phyloP scores from a whole-genome alignment of 92 coral and sea anemone genomes.

The Metridium senile region DNA sequence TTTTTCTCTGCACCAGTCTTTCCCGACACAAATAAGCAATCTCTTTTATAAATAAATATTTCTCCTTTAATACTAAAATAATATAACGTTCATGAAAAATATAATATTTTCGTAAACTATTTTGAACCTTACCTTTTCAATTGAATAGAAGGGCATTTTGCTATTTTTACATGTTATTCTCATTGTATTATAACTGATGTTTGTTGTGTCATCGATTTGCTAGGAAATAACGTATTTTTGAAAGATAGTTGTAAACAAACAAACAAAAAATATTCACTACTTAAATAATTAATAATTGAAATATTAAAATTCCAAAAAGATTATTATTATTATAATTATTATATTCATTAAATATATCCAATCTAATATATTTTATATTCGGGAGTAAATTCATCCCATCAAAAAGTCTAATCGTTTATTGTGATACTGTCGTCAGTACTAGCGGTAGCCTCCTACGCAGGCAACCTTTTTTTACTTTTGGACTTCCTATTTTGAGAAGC shows the following conservation, averaged over 20 bases:
- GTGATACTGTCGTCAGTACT: too few relatives aligned
- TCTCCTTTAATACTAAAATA: background rate
- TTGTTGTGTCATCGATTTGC: background rate
- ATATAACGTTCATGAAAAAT: background rate
- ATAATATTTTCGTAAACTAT: background rate
- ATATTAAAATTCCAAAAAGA: background rate
- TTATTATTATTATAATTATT: background rate
- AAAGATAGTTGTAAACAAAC: background rate
- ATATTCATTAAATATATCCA: background rate
- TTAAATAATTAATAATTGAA: background rate
- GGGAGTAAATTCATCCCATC: background rate
- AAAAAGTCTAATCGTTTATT: background rate
- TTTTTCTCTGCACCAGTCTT: background rate
- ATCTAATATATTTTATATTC: constrained; percentile 16
- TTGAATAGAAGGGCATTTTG: background rate
- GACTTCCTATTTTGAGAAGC: too few relatives aligned
- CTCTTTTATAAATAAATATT: background rate
- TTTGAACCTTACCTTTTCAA: background rate
- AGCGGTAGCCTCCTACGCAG: too few relatives aligned
- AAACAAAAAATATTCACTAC: background rate
- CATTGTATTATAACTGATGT: background rate
- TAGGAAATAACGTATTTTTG: background rate
- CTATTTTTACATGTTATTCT: background rate
- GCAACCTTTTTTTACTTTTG: too few relatives aligned
- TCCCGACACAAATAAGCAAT: background rate